These are phyloP conservation scores for Orestias chungarensis DNA, from an alignment of 2,797 vertebrate species.

Conservation along the genomic window DNA sequence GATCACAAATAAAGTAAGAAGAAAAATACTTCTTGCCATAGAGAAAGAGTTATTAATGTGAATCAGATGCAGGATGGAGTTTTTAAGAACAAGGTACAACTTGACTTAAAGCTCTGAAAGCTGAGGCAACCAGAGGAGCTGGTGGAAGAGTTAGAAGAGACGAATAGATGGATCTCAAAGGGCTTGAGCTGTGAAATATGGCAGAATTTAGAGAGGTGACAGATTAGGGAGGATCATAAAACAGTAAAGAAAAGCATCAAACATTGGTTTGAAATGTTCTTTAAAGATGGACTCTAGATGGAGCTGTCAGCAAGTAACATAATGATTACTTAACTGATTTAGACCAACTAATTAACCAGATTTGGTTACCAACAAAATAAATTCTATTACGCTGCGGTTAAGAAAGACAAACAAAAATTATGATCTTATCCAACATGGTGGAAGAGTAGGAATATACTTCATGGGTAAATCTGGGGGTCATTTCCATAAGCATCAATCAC, in stretches of 20 bases:
- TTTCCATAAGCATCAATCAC: not conserved
- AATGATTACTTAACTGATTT: not conserved
- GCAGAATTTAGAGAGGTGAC: not conserved
- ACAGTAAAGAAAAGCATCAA: not conserved
- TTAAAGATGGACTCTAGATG: not conserved
- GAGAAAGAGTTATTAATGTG: not conserved
- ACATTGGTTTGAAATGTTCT: not conserved
- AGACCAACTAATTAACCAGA: too few species aligned
- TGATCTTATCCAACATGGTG: not conserved
- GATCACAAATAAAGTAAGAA: not conserved
- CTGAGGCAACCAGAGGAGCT: not conserved
- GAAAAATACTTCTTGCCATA: not conserved
- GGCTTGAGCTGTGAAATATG: not conserved
- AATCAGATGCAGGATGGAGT: not conserved
- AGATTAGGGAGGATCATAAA: not conserved
- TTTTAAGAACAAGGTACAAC: not conserved
- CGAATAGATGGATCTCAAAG: not conserved
- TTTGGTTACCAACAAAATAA: not conserved
- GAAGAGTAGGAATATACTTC: not conserved
- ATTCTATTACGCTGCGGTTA: not conserved
- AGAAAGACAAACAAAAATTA: not conserved
- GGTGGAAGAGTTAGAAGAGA: not conserved
- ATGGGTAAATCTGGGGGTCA: not conserved
- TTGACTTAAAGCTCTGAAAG: not conserved
- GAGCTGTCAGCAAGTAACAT: not conserved